Evolutionary conservation across 2,888 invertebrate genomes (phyloP), one percentile per base, ranked within the genome.

Genomic region (Sinotaia quadrata): DNA sequence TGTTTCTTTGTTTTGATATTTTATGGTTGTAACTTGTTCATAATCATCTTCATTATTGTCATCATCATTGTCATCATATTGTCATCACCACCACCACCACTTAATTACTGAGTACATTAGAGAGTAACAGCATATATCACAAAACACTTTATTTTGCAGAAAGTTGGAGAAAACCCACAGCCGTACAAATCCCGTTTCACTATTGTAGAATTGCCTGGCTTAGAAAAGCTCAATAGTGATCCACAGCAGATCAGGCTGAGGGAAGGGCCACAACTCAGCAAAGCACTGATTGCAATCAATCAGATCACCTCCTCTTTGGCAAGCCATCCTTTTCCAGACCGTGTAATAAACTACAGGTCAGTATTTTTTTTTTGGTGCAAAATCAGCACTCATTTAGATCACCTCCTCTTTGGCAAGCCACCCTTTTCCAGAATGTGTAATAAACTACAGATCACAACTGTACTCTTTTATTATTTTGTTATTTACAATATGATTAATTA

Each of bases 261-360:
- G 54, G 85, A 86, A 66, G 84, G 84, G 10, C 79, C 82, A 18
- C 71, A 77, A 33, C 77, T 84, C 8, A 85, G 80, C 70, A 78
- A 80, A 66, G 80, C 79, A 51, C 78, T 87, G 18, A 71, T 80
- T 18, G 74, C 81, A 33, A 72, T 87, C 5, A 80, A 78, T 62
- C 77, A 78, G 49, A 77, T 85, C n/a, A 79, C 83, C 21, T 78
- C 78, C n/a, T 76, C 81, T 15, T 76, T 87, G 15, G 76, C 85
- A 47, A 78, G 75, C 63, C 78, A 85, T 67, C 84, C 84, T 5
- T 81, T 76, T 59, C 80, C 87, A 31, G 82, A 85, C 66, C 77
- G 87, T 52, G 82, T 84, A 29, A 83, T 87, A 49, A 81, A 78
- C 49, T 87, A 87, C 72, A 79, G 80, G 87, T 87, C 71, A 63